These are phyloP conservation scores for Drosophila cardini DNA, from an alignment of 1,140 invertebrate genomes.

Conservation along the genomic window DNA sequence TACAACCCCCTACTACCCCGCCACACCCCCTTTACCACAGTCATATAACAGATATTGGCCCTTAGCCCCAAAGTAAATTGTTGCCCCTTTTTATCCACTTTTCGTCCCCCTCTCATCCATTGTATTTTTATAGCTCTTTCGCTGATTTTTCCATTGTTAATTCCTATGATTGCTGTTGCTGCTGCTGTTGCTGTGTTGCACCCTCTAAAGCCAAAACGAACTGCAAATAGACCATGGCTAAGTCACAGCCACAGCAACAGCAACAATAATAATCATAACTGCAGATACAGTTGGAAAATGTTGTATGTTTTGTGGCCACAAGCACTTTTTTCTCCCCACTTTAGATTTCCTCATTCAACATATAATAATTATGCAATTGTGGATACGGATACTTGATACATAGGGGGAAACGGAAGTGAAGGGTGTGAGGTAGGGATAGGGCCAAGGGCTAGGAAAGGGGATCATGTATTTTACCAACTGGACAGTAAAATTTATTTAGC, in stretches of 20 bases:
- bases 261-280: conserved; percentile 14
- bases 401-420: neutral
- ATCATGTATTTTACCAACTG: conserved; percentile 16
- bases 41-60: conserved; percentile 51
- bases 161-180: conserved; percentile 55
- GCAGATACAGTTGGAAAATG: conserved; percentile 7
- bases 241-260: conserved; percentile 13
- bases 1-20: neutral
- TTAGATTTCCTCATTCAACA: neutral
- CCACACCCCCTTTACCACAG: neutral
- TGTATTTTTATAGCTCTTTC: conserved; percentile 68
- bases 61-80: conserved; percentile 70
- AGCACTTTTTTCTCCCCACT: conserved; percentile 44
- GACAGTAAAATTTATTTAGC: conserved; percentile 55
- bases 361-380: conserved; percentile 69
- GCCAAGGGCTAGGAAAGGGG: too few species aligned
- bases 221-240: conserved; percentile 52
- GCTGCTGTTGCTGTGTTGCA: conserved; percentile 40
- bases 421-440: neutral
- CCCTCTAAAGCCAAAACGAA: conserved; percentile 48
- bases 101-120: conserved; percentile 37
- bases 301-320: conserved; percentile 44
- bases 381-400: conserved; percentile 38
- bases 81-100: conserved; percentile 65
- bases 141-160: conserved; percentile 77